Base-by-base conservation (phyloP, 2,113 vertebrate genomes). In the Mystacornis crossleyi region DNA sequence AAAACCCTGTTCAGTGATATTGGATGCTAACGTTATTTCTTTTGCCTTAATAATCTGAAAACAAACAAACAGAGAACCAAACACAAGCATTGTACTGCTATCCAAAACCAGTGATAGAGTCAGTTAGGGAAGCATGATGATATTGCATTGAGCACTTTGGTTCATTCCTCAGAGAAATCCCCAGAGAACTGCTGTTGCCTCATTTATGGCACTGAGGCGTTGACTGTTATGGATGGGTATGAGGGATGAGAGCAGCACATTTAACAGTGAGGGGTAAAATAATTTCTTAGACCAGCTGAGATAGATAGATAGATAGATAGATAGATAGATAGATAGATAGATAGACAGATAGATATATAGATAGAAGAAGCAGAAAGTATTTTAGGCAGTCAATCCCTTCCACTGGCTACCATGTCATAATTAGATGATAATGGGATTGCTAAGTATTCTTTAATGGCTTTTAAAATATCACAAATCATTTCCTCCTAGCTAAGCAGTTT, bases 401-500 rank as follows among this genome's bases (percentile, higher is more conserved):
- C 21, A 51, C 43, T 6, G 65, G 87, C 65, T 82, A 93, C 17
- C 31, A 11, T 74, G 73, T 84, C 69, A 91, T 67, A 93, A 89
- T 64, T 79, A 81, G 72, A 94, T 84, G 71, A 77, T 86, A 81
- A 96, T 83, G 42, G 60, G 16, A 70, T 91, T 25, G 9, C 47
- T 90, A 74, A 90, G 29, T 83, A 58, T 90, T 66, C 34, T 73
- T 95, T 89, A 74, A 71, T 86, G 51, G 55, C 42, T 90, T 93
- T 86, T 95, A 74, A 93, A 92, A 86, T 24, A 83, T 29, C 29
- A 29, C 23, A 91, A 77, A 54, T 81, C 42, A 78, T 81, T 81
- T 38, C 47, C 51, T 67, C 34, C 26, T 24, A 89, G 64, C 25
- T 54, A 88, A 79, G 74, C 24, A 89, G 38, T 66, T 92, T 92